A percentile compares a stretch with the other conserved stretches of the same genome.
phyloP scores from a whole-genome alignment of 2,113 vertebrate species.

The Sprattus sprattus region DNA sequence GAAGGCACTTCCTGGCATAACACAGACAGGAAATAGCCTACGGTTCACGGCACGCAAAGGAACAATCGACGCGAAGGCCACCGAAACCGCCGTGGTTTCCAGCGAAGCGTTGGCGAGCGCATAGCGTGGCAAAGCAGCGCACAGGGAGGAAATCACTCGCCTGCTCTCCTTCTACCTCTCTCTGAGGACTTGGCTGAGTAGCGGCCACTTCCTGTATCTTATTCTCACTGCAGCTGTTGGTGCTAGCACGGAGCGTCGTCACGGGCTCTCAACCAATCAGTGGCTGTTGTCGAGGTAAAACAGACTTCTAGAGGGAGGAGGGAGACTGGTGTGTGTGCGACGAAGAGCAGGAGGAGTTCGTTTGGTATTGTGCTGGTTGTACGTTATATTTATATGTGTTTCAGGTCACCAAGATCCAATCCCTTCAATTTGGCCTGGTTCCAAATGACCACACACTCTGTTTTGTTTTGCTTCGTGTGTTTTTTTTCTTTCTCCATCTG shows the following conservation, averaged over 20 bases:
- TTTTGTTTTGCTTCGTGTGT: background rate
- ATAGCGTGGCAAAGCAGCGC: background rate
- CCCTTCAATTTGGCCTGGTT: background rate
- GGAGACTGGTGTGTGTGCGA: background rate
- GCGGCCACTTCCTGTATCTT: background rate
- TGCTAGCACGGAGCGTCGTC: slow-evolving; percentile 33
- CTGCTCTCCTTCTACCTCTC: background rate
- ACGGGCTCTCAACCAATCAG: slow-evolving; percentile 42
- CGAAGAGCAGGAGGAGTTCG: background rate
- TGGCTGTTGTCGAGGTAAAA: slow-evolving; percentile 51
- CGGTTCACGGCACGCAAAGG: background rate
- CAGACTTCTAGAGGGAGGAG: slow-evolving; percentile 1
- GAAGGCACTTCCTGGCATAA: background rate
- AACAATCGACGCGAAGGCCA: slow-evolving; percentile 5
- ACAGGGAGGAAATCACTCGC: slow-evolving; percentile 6
- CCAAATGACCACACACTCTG: background rate
- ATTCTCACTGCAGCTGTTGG: slow-evolving; percentile 20
- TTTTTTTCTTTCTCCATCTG: background rate
- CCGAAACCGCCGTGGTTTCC: background rate
- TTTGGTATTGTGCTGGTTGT: background rate
- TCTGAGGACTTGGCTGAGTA: background rate
- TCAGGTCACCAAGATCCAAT: slow-evolving; percentile 3
- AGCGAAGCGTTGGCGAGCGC: background rate
- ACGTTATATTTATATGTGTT: background rate
- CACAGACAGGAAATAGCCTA: slow-evolving; percentile 19